A percentile compares a stretch with the other conserved stretches of the same genome.
phyloP scores from a whole-genome alignment of 2,113 vertebrate species.

The Cyprinodon brontotheroides region DNA sequence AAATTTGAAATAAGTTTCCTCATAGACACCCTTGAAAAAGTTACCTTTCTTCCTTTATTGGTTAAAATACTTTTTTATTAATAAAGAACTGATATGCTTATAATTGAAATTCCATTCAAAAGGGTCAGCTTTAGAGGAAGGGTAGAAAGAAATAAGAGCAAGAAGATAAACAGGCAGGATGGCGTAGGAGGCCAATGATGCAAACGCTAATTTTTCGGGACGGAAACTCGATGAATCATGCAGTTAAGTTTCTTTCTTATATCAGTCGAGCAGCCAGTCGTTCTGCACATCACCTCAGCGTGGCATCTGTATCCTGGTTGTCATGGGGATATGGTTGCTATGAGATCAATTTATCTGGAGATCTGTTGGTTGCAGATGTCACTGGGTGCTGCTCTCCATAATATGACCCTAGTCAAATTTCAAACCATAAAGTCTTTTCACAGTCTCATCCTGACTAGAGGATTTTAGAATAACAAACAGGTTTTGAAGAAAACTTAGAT shows the following conservation, averaged over 20 bases:
- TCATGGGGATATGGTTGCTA: conserved; percentile 79
- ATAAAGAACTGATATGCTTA: not conserved
- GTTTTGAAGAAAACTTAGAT: not conserved
- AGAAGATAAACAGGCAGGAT: conserved; percentile 23
- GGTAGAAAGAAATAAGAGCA: conserved; percentile 28
- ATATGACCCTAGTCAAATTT: conserved; percentile 60
- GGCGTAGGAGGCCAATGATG: conserved; percentile 42
- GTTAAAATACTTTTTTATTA: not conserved
- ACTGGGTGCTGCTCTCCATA: conserved; percentile 57
- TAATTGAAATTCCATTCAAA: not conserved
- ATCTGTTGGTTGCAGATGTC: conserved; percentile 73
- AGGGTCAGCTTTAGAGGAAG: conserved; percentile 27
- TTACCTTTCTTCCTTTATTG: not conserved
- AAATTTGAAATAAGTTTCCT: not conserved
- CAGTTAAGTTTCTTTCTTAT: conserved; percentile 42
- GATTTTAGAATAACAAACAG: conserved; percentile 5
- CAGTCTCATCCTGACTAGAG: not conserved
- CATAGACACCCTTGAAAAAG: not conserved
- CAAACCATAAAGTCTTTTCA: conserved; percentile 17
- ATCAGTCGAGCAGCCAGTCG: conserved; percentile 58
- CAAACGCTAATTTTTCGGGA: conserved; percentile 38
- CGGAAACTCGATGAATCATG: conserved; percentile 69
- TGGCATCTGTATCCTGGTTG: conserved; percentile 77
- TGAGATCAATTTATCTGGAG: conserved; percentile 79
- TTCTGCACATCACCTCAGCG: conserved; percentile 69